Percentiles rank a stretch among this genome's conserved stretches.
phyloP scores from a whole-genome alignment of 2,797 vertebrate genomes.

The Hippopotamyrus pictus region DNA sequence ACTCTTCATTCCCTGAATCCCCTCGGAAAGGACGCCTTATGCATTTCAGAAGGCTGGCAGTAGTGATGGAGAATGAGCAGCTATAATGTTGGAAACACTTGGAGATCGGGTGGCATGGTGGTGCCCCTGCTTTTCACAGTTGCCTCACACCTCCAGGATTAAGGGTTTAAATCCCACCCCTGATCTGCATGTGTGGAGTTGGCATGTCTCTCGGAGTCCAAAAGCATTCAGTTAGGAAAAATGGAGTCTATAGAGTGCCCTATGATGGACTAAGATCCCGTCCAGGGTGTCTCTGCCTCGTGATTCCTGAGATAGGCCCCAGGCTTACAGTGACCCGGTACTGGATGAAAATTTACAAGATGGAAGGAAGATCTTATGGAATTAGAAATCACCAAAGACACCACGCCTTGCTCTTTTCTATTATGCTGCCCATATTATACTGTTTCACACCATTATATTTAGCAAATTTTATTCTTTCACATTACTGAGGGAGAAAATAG shows the following conservation, averaged over 20 bases:
- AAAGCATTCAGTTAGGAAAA: background rate
- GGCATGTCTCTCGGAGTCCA: background rate
- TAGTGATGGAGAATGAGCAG: background rate
- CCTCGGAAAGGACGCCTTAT: background rate
- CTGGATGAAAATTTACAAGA: background rate
- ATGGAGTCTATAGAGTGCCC: background rate
- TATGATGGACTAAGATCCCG: background rate
- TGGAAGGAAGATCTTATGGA: background rate
- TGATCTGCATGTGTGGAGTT: background rate
- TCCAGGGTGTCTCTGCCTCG: background rate
- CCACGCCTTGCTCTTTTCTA: background rate
- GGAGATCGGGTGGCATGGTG: background rate
- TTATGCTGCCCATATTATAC: background rate
- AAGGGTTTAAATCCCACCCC: background rate
- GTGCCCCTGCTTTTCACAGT: background rate
- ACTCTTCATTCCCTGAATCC: background rate
- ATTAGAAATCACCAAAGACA: background rate
- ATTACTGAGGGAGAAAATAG: background rate
- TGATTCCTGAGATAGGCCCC: background rate
- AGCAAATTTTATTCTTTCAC: background rate
- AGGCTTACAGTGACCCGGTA: background rate
- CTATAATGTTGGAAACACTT: background rate
- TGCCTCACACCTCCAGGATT: background rate
- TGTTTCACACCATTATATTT: background rate
- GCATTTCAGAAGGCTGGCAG: background rate